These are phyloP conservation scores for Laspeyria flexula DNA, from an alignment of 2,888 invertebrate genomes.

Conservation along the genomic window DNA sequence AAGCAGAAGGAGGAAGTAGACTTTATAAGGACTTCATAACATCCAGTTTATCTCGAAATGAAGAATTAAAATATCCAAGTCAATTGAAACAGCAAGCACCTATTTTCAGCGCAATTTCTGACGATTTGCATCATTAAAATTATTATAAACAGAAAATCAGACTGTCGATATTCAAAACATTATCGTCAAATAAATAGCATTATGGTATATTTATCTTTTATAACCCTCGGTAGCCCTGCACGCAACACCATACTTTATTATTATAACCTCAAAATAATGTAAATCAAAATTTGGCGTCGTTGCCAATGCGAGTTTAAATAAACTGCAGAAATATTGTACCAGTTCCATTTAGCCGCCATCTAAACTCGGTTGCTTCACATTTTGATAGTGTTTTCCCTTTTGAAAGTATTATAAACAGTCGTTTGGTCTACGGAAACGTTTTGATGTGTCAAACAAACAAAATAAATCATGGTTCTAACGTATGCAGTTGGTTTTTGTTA, in stretches of 20 bases:
- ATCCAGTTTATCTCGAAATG: too few species aligned
- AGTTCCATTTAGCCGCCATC: slow-evolving; percentile 38
- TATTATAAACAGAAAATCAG: slow-evolving; percentile 19
- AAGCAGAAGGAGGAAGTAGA: too few species aligned
- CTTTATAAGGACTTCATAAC: too few species aligned
- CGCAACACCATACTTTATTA: slow-evolving; percentile 35
- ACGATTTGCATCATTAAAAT: slow-evolving; percentile 1
- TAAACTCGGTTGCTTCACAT: slow-evolving; percentile 30
- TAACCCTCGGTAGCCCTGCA: slow-evolving; percentile 12
- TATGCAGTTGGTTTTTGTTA: slow-evolving; percentile 8
- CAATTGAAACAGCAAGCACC: background rate
- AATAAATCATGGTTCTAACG: slow-evolving; percentile 37
- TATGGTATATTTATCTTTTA: slow-evolving; percentile 16
- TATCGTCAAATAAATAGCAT: slow-evolving; percentile 31
- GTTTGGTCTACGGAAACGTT: slow-evolving; percentile 24
- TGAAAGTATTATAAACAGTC: slow-evolving; percentile 37
- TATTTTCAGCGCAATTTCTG: background rate
- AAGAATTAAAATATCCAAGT: background rate
- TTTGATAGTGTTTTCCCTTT: slow-evolving; percentile 34
- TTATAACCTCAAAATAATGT: slow-evolving; percentile 47
- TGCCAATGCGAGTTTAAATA: slow-evolving; percentile 59
- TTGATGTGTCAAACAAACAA: slow-evolving; percentile 45
- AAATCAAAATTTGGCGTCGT: slow-evolving; percentile 58
- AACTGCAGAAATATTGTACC: slow-evolving; percentile 40
- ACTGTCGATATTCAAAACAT: slow-evolving; percentile 8